phyloP scores from a whole-genome alignment of 2,888 invertebrate genomes.

The Terebella lapidaria region DNA sequence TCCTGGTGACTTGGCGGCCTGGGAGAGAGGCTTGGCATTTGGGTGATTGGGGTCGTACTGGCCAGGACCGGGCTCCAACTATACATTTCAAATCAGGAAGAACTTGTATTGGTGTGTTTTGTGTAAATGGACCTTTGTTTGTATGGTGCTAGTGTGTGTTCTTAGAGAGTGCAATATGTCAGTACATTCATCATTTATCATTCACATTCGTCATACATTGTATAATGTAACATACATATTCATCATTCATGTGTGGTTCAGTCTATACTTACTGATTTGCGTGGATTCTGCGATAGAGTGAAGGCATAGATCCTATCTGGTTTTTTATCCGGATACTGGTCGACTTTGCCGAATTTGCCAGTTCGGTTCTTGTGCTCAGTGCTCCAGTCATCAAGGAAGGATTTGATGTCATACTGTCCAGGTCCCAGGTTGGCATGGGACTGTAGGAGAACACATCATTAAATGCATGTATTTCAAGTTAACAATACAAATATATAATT shows the following conservation, averaged over 20 bases:
- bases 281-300: conserved; percentile 40
- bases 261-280: conserved; percentile 29
- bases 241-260: too few relatives aligned
- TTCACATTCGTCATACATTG: too few relatives aligned
- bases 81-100: too few relatives aligned
- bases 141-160: too few relatives aligned
- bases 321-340: conserved; percentile 40
- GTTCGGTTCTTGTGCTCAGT: conserved; percentile 35
- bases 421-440: conserved; percentile 46
- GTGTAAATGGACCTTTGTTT: too few relatives aligned
- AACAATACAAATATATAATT: too few relatives aligned
- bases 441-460: conserved; percentile 27
- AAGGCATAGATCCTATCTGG: conserved; percentile 39
- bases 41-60: conserved; percentile 36
- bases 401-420: conserved; percentile 49
- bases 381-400: conserved; percentile 39
- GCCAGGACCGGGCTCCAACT: conserved; percentile 46
- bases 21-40: conserved; percentile 26
- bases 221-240: too few relatives aligned
- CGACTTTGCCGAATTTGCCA: conserved; percentile 45
- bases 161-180: too few relatives aligned
- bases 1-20: conserved; percentile 36
- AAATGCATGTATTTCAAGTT: not conserved
- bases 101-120: too few relatives aligned
- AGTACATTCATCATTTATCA: too few relatives aligned